Base-by-base conservation (phyloP, 1,140 invertebrate species). In the Drosophila bipectinata region DNA sequence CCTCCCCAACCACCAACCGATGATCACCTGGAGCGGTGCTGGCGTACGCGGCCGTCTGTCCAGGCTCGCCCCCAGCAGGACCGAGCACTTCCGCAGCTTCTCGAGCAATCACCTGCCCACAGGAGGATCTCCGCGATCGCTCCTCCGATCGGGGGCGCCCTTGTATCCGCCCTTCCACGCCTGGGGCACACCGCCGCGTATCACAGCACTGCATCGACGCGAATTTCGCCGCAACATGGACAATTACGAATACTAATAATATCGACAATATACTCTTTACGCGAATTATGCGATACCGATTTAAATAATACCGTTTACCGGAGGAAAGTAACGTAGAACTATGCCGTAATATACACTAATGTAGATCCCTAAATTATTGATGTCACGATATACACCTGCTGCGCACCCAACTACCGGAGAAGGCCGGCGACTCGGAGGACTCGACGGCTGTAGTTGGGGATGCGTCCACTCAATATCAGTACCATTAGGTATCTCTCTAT, bases 131-230 rank as follows among this genome's bases (percentile, higher is more conserved):
- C 21, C 55, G 4, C 41, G 63, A 5, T 41, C 47, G n/a, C 39
- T 67, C 26, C 30, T 63, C 21, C 57, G 60, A 10, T 47, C 51
- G 7, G 64, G 62, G 14, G 58, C 59, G n/a, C 49, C 67, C 7
- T 41, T 47, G 47, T 82, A 82, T 59, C 64, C 69, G 18, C 77
- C 84, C 24, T 90, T 87, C 41, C 89, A 87, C 60, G 39, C 84
- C 32, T 92, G 91, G 91, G 90, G 91, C 62, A 92, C 91, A 64
- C 91, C 89, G 54, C 91, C 91, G 63, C 87, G 90, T 90, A 90
- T 92, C 55, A 91, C 89, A 73, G 91, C 91, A 80, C 67, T 92
- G 81, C 89, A 92, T 68, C 77, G 89, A 55, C 67, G 91, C 55
- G 80, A 82, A 72, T 77, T 91, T 78, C 84, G 91, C 77, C 89